Conservation (phyloP, 2,797 vertebrate genomes). For the Cichlasoma orientale region DNA sequence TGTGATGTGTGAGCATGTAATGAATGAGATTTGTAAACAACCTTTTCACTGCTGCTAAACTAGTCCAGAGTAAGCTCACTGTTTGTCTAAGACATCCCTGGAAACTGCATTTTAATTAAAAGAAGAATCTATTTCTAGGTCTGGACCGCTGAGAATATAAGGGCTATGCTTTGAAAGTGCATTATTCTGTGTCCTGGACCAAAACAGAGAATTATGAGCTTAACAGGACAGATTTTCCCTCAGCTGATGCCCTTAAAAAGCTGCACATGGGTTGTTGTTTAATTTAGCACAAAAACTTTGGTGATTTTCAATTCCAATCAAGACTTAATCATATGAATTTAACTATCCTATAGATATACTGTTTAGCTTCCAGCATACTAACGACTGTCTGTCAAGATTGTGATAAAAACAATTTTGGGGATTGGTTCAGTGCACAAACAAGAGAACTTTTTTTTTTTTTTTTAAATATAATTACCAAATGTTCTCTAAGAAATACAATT, state of each 20-base stretch:
- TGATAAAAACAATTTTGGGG: background rate
- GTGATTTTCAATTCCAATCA: background rate
- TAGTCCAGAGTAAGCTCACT: background rate
- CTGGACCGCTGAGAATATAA: conserved; percentile 1
- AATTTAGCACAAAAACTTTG: background rate
- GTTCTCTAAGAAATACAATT: background rate
- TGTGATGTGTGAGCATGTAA: background rate
- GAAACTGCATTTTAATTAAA: conserved; percentile 20
- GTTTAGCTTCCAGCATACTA: background rate
- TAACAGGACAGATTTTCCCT: conserved; percentile 10
- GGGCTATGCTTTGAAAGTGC: background rate
- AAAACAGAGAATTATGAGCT: conserved; percentile 18
- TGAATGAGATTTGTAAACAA: background rate
- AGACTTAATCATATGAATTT: conserved; percentile 8
- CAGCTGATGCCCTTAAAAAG: conserved; percentile 5
- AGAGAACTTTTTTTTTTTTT: background rate
- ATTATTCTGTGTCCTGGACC: background rate
- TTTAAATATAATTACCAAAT: background rate
- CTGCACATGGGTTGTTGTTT: background rate
- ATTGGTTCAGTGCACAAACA: background rate
- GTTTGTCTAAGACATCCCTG: background rate
- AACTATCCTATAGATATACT: background rate
- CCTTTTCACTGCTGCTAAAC: background rate
- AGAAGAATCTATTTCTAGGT: conserved; percentile 19
- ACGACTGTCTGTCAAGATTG: background rate